Conservation (phyloP, 2,113 vertebrate species). For the Aegithalos caudatus region DNA sequence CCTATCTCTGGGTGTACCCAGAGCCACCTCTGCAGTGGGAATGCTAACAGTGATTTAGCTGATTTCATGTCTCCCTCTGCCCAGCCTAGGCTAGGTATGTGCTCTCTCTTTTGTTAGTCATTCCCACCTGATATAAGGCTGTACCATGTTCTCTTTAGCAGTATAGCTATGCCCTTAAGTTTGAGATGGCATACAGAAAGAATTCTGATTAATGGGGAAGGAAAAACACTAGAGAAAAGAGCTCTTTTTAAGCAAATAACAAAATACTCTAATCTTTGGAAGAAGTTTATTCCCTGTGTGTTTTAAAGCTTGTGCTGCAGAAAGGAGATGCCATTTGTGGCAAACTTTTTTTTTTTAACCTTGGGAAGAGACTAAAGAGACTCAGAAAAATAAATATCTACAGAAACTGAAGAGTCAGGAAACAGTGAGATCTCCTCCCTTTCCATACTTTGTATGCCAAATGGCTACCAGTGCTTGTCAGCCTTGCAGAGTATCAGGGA, state of each 20-base stretch:
- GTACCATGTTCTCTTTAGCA: neutral
- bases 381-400: neutral
- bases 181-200: neutral
- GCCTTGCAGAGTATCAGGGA: neutral
- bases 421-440: neutral
- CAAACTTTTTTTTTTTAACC: neutral
- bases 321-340: neutral
- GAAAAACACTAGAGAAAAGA: neutral
- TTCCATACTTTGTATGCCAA: neutral
- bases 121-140: neutral
- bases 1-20: neutral
- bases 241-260: neutral
- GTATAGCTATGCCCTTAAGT: neutral
- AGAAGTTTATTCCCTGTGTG: neutral
- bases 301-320: conserved; percentile 13
- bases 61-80: neutral
- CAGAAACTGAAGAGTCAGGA: neutral
- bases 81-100: accelerated
- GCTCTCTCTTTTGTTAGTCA: neutral
- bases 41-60: neutral
- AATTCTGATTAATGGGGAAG: neutral
- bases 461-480: neutral
- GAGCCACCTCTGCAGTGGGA: neutral
- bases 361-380: neutral
- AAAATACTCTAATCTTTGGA: neutral